Base-by-base conservation (phyloP, 30 jellyfish, hydroid and myxozoan genomes). In the Mastigias papua region DNA sequence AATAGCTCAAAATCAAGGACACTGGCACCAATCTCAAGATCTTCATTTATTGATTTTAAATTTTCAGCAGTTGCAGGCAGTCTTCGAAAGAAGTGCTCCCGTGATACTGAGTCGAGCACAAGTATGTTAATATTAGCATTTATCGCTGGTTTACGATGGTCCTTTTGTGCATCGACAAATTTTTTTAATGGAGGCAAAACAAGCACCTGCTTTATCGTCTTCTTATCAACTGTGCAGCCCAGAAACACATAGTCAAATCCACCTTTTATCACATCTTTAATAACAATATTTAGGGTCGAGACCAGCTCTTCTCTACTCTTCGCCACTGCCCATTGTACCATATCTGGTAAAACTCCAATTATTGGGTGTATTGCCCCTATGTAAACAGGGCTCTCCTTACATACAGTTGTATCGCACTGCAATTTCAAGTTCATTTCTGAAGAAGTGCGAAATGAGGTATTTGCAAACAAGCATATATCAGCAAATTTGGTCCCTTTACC, bases 81-180 rank as follows among this genome's bases (percentile, higher is more conserved):
- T 60, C 90, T 91, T 58, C 99, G 88, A 76, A 90, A 95, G 91
- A 95, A 95, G 60, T 95, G 99, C 34, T 86, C 97, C 25, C 99
- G 76, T 17, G 99, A 95, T 15, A 95, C 97, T 1, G 99, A 95
- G 78, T 95, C 99, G 57, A 95, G 80, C 1, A 90, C 97, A 21
- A 95, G 77, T 21, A 95, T 76, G 74, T 95, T 95, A 21, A 95
- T 79, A 69, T 90, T 95, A 46, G 92, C 67, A 28, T 69, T 64
- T 0, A 65, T 42, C 26, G 76, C 50, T 19, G 78, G 78, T 7
- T 51, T 61, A 25, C 68, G 81, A 42, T 78, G 81, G 29, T 48
- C 73, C 11, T 68, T 82, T 58, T 28, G 82, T 9, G 64, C 42
- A 28, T 87, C 84, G 0, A 51, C 73, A 10, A 63, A 30, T 50